These are phyloP conservation scores for Ispidina picta DNA, from an alignment of 2,797 vertebrate species.

Conservation along the genomic window DNA sequence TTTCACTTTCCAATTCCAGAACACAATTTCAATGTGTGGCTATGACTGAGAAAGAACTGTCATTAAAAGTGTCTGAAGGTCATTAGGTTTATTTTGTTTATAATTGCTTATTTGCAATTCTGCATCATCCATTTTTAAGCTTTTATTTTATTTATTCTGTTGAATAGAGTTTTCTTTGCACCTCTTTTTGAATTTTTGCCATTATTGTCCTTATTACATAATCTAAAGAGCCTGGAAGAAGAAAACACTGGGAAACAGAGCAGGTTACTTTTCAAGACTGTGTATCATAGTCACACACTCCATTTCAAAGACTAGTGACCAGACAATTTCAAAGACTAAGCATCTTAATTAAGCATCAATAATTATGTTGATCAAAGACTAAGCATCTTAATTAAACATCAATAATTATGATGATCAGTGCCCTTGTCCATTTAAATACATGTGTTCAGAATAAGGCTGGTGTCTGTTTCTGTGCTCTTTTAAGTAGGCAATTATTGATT, in stretches of 20 bases:
- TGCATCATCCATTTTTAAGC: not conserved
- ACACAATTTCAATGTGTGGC: not conserved
- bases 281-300: not conserved
- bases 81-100: not conserved
- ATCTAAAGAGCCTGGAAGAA: not conserved
- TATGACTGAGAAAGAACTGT: not conserved
- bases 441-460: not conserved
- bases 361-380: not conserved
- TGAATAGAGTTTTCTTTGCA: not conserved
- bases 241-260: not conserved
- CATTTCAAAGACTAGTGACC: not conserved
- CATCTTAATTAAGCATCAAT: not conserved
- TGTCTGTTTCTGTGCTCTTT: not conserved
- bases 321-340: not conserved
- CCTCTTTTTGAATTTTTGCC: not conserved
- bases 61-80: not conserved
- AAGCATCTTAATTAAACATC: not conserved
- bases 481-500: not conserved
- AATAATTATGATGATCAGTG: not conserved
- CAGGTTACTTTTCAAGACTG: not conserved
- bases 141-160: slow-evolving; percentile 4
- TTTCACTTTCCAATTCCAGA: not conserved
- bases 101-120: not conserved
- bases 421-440: not conserved
- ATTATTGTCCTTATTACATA: not conserved